Percentiles rank a stretch among this genome's conserved stretches.
Evolutionary conservation across 64 coral and sea anemone genomes (phyloP).

Genomic region (Porites australiensis): DNA sequence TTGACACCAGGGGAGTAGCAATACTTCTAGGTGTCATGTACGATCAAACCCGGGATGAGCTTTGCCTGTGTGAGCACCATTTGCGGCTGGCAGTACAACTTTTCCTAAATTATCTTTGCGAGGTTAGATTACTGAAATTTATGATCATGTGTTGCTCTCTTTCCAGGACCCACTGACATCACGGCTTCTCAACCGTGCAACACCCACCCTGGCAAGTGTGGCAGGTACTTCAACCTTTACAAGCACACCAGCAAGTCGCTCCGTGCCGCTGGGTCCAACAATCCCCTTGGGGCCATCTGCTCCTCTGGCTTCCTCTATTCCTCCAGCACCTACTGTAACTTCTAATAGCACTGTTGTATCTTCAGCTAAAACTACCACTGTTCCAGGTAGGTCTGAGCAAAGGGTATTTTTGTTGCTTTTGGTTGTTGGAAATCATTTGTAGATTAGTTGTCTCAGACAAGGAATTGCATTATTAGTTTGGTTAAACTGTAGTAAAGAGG

Average conservation of each 20-base stretch:
- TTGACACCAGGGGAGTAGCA: too few species aligned
- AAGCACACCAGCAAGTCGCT: slow-evolving; percentile 46
- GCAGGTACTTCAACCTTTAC: slow-evolving; percentile 63
- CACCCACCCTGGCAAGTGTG: slow-evolving; percentile 39
- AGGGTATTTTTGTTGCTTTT: background rate
- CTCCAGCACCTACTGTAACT: slow-evolving; percentile 3
- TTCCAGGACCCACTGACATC: slow-evolving; percentile 65
- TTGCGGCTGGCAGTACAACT: too few species aligned
- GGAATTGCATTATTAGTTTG: too few species aligned
- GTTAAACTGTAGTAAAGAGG: too few species aligned
- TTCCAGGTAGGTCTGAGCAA: background rate
- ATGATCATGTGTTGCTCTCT: background rate
- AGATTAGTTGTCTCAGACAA: too few species aligned
- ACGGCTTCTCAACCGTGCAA: slow-evolving; percentile 59
- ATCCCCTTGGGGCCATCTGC: slow-evolving; percentile 1
- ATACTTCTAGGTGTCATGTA: too few species aligned
- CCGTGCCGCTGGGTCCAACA: slow-evolving; percentile 21
- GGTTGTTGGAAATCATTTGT: too few species aligned
- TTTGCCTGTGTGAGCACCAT: too few species aligned
- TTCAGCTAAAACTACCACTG: background rate
- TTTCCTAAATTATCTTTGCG: too few species aligned
- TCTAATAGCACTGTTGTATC: background rate
- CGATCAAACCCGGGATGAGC: too few species aligned
- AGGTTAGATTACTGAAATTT: too few species aligned
- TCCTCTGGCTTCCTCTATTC: slow-evolving; percentile 12